These are phyloP conservation scores for Protaetia brevitarsis DNA, from an alignment of 1,140 invertebrate genomes.

Conservation along the genomic window DNA sequence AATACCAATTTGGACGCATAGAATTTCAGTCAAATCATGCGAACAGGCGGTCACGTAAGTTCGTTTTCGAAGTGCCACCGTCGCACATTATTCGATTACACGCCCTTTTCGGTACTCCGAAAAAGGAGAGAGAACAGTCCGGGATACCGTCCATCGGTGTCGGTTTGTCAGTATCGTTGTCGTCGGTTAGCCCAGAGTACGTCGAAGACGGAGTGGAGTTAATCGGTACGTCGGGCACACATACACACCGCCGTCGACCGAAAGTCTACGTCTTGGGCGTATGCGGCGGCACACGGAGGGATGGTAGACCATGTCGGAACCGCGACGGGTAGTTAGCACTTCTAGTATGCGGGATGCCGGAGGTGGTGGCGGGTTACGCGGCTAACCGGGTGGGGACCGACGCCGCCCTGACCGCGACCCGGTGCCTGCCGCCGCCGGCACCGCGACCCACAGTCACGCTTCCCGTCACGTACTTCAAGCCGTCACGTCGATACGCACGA, in stretches of 20 bases:
- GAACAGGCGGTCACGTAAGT: neutral
- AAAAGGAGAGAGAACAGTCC: neutral
- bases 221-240: neutral
- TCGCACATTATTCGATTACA: neutral
- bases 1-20: neutral
- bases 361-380: conserved; percentile 21
- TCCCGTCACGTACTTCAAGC: conserved; percentile 16
- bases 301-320: conserved; percentile 7
- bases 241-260: neutral
- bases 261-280: conserved; percentile 2
- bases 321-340: conserved; percentile 12
- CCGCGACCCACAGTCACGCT: conserved; percentile 19
- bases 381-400: conserved; percentile 23
- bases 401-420: conserved; percentile 24
- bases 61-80: neutral
- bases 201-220: neutral
- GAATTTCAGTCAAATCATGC: neutral
- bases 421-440: conserved; percentile 20
- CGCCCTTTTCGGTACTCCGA: neutral
- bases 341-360: conserved; percentile 23
- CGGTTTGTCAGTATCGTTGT: neutral
- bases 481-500: neutral
- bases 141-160: neutral
- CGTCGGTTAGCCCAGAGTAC: neutral
- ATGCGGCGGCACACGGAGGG: neutral